Conservation (phyloP, 2,888 invertebrate genomes). For the Lasius platythorax region DNA sequence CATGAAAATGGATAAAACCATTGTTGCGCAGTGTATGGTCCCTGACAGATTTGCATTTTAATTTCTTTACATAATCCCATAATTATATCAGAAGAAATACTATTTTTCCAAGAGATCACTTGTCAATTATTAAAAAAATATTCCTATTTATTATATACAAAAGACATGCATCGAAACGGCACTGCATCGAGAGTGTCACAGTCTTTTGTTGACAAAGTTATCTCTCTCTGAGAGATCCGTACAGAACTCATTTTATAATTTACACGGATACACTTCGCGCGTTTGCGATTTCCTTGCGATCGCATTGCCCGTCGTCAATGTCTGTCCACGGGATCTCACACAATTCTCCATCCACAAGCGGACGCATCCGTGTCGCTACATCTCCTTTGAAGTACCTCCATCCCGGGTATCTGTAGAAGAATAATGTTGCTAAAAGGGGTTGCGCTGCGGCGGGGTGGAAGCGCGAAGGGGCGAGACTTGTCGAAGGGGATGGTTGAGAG, state of each 20-base stretch:
- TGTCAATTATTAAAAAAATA: not conserved
- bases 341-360: slow-evolving; percentile 1
- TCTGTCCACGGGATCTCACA: slow-evolving; percentile 34
- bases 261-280: slow-evolving; percentile 8
- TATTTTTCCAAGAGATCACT: not conserved
- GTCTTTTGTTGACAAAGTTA: not conserved
- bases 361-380: slow-evolving; percentile 8
- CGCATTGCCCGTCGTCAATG: slow-evolving; percentile 22
- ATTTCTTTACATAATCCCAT: not conserved
- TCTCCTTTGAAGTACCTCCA: slow-evolving; percentile 50
- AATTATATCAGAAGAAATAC: not conserved
- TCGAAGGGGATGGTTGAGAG: slow-evolving; percentile 42
- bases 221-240: not conserved
- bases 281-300: slow-evolving; percentile 32
- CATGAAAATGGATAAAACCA: not conserved
- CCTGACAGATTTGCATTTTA: not conserved
- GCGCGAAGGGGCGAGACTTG: slow-evolving; percentile 6
- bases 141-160: not conserved
- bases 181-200: not conserved
- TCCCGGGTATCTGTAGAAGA: slow-evolving; percentile 48
- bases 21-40: not conserved
- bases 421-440: slow-evolving; percentile 48
- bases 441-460: not conserved
- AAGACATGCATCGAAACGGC: not conserved
- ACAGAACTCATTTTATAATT: slow-evolving; percentile 38